Evolutionary conservation across 2,113 vertebrate species (phyloP).

Genomic region (Aegotheles bennettii): DNA sequence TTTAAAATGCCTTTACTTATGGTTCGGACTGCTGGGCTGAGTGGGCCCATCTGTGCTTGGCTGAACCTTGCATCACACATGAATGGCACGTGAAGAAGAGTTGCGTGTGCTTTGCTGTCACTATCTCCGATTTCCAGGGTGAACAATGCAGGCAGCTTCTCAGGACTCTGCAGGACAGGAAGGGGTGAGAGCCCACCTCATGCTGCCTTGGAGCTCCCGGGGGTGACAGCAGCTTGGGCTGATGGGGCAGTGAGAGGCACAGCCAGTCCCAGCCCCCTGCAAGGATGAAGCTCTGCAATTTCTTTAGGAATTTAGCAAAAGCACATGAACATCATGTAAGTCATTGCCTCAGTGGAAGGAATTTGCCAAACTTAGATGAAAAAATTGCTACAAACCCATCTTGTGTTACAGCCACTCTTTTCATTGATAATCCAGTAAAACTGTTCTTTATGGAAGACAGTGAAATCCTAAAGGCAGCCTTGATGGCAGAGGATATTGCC

Average conservation of each 20-base stretch:
- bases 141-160: no score
- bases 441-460: background rate
- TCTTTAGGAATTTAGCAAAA: background rate
- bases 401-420: background rate
- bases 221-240: rapidly evolving
- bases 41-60: background rate
- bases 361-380: background rate
- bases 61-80: background rate
- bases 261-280: rapidly evolving
- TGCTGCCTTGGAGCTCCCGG: no score
- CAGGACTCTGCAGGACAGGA: no score
- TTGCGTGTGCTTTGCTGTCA: rapidly evolving
- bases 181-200: no score
- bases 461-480: background rate
- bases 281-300: no score
- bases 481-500: background rate
- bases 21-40: background rate
- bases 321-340: background rate
- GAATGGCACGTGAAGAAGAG: no score
- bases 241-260: background rate
- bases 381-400: background rate
- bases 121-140: no score
- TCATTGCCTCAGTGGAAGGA: background rate
- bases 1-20: background rate
- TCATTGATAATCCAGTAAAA: background rate